Evolutionary conservation across 2,888 invertebrate species (phyloP).

Genomic region (Cyclophora albipunctata): DNA sequence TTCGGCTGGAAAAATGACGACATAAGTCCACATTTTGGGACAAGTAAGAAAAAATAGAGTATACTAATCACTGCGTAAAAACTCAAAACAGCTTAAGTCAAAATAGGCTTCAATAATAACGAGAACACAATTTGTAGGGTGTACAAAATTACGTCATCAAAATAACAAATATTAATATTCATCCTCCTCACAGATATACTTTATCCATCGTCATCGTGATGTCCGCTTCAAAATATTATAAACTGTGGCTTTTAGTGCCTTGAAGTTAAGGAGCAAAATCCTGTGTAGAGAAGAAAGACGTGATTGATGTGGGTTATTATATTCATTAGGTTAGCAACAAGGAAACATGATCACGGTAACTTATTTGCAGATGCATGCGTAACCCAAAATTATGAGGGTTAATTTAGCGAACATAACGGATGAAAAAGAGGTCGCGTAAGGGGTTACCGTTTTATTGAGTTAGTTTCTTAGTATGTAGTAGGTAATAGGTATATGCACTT

Average conservation of each 20-base stretch:
- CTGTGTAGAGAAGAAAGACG: constrained; percentile 2
- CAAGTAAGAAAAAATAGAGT: too few relatives aligned
- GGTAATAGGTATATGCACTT: too few relatives aligned
- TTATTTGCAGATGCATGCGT: not conserved
- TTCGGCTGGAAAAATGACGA: too few relatives aligned
- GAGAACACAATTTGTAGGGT: not conserved
- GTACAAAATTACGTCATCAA: too few relatives aligned
- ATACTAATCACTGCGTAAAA: too few relatives aligned
- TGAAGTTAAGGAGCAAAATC: constrained; percentile 2
- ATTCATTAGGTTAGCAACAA: constrained; percentile 9
- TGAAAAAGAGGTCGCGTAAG: too few relatives aligned
- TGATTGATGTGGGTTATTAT: constrained; percentile 7
- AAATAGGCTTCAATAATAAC: not conserved
- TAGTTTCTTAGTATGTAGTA: too few relatives aligned
- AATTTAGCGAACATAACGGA: too few relatives aligned
- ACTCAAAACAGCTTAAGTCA: too few relatives aligned
- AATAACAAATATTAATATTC: constrained; percentile 22
- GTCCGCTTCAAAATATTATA: constrained; percentile 9
- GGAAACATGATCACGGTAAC: constrained; percentile 6
- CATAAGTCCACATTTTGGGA: too few relatives aligned
- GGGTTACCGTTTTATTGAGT: too few relatives aligned
- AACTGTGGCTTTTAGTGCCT: constrained; percentile 1
- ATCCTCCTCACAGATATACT: constrained; percentile 23
- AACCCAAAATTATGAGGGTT: too few relatives aligned
- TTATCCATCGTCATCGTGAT: constrained; percentile 23